Evolutionary conservation across 1,140 invertebrate genomes (phyloP).

Genomic region (Metopolophium dirhodum): DNA sequence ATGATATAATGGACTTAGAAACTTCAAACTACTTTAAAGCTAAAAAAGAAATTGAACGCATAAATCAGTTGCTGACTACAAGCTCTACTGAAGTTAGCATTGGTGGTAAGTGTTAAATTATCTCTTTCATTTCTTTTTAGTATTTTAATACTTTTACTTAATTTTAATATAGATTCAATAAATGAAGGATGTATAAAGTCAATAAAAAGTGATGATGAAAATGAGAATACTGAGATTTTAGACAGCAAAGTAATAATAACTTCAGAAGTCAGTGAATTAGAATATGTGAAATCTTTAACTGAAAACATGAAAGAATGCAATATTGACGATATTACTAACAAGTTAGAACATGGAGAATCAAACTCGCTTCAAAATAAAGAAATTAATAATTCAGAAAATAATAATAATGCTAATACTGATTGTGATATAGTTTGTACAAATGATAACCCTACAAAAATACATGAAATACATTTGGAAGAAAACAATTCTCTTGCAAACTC

Average conservation of each 20-base stretch:
- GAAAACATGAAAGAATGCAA: conserved; percentile 1
- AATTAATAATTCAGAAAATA: background rate
- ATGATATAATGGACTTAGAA: conserved; percentile 24
- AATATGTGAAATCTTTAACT: background rate
- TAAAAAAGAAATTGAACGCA: conserved; percentile 50
- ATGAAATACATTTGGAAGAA: background rate
- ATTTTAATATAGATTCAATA: background rate
- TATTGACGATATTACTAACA: background rate
- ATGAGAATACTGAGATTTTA: background rate
- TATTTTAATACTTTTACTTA: background rate
- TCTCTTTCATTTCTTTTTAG: background rate
- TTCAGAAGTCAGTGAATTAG: background rate
- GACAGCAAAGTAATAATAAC: background rate
- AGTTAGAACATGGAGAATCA: background rate
- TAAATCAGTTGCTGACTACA: background rate
- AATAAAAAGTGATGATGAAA: background rate
- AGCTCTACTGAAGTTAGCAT: background rate
- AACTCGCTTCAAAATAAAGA: background rate
- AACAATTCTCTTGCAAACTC: background rate
- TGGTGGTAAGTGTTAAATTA: background rate
- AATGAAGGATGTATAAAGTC: background rate
- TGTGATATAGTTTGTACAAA: background rate
- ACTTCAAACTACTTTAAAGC: conserved; percentile 35
- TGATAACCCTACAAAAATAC: background rate
- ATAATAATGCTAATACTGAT: background rate